Conservation (phyloP, 2,888 invertebrate species). For the Sminthurinus aureus region DNA sequence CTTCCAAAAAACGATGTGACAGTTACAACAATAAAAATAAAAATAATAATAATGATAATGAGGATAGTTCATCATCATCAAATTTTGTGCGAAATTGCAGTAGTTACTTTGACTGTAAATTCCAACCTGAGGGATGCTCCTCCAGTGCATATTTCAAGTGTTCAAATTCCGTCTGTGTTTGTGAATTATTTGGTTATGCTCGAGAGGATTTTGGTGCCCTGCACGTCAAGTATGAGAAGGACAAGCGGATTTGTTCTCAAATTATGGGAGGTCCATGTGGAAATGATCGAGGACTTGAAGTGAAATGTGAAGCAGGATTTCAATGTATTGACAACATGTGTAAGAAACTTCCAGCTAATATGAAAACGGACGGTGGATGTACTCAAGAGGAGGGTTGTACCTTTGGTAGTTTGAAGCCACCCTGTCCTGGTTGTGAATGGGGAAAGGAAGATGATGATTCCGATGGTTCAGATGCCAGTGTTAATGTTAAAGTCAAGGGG, state of each 20-base stretch:
- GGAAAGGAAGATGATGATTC: background rate
- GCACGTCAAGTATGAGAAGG: background rate
- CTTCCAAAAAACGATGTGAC: too few species aligned
- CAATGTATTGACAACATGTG: background rate
- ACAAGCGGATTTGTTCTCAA: background rate
- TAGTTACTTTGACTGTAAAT: constrained; percentile 29
- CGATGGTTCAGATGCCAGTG: too few species aligned
- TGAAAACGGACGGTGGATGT: background rate
- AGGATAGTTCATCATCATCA: background rate
- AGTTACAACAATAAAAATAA: background rate
- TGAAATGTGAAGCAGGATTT: constrained; percentile 10
- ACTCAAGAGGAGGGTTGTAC: background rate
- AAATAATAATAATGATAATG: background rate
- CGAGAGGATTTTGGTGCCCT: constrained; percentile 16
- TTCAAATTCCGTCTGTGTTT: constrained; percentile 2
- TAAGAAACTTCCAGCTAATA: background rate
- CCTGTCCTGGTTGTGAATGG: constrained; percentile 1
- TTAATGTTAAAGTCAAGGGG: too few species aligned
- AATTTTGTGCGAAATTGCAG: background rate
- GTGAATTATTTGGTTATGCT: constrained; percentile 21
- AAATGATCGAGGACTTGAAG: background rate
- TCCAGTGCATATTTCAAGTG: background rate
- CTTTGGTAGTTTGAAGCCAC: background rate
- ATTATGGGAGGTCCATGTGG: background rate
- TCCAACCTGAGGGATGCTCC: constrained; percentile 14